These are phyloP conservation scores for Acanthosepion esculentum DNA, from an alignment of 2,888 invertebrate species.

Conservation along the genomic window DNA sequence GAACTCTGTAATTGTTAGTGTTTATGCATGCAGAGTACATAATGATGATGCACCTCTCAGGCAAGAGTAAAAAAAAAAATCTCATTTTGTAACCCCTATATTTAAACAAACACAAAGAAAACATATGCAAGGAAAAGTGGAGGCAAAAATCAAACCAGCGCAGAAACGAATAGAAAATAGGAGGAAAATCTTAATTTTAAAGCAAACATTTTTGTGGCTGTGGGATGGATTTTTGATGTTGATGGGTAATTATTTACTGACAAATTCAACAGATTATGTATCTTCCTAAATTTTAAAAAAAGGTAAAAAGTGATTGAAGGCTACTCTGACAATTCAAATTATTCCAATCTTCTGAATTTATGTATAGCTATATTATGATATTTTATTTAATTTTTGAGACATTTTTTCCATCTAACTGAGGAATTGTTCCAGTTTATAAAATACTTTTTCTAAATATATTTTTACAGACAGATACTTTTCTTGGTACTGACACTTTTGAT, in stretches of 20 bases:
- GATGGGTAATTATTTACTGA: slow-evolving; percentile 33
- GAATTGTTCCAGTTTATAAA: neutral
- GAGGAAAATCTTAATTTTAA: neutral
- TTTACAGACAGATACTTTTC: neutral
- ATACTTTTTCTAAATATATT: neutral
- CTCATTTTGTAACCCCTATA: neutral
- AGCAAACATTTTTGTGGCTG: neutral
- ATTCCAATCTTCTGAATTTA: neutral
- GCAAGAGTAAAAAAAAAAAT: neutral
- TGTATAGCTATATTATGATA: too few relatives aligned
- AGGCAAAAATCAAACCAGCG: neutral
- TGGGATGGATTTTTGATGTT: neutral
- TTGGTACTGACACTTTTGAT: too few relatives aligned
- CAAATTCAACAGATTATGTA: neutral
- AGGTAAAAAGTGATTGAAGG: neutral
- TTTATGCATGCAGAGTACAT: neutral
- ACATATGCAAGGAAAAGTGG: neutral
- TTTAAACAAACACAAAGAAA: slow-evolving; percentile 33
- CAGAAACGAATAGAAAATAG: neutral
- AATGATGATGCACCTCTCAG: neutral
- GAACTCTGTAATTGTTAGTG: neutral
- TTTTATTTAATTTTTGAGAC: neutral
- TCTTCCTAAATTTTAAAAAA: neutral
- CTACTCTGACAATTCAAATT: neutral
- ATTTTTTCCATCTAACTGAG: neutral